Evolutionary conservation across 2,888 invertebrate genomes (phyloP), one percentile per base, ranked within the genome.

Genomic region (Acanthosoma haemorrhoidale): DNA sequence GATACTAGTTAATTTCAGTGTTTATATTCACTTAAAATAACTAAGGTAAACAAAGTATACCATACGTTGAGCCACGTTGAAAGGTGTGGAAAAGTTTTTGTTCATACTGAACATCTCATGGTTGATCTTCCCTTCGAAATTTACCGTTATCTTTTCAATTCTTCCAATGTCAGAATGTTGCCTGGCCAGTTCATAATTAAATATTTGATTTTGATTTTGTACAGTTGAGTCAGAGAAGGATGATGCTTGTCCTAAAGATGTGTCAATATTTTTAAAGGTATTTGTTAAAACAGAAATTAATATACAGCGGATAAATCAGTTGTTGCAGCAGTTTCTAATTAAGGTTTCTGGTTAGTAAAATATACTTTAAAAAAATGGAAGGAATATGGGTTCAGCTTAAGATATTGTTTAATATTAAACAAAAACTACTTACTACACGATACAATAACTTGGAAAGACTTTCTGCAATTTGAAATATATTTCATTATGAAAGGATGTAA

Each of bases 71-170:
- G 96, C 93, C 81, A 96, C 96, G 78, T 97, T 90, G 77, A 85
- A 88, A 0, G 97, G 97, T 1, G 97, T 96, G 0, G 97, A 97
- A 8, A 97, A 80, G 74, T 87, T 83, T 79, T 90, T 92, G 79
- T 98, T 98, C 96, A 98, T 96, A 21, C 91, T 79, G 70, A 97
- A 80, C 1, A 87, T 87, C 25, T 86, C 84, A 76, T 89, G 87
- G 77, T 91, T 87, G 0, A 91, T 89, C 0, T 86, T 78, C 0
- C 93, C 93, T 75, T 86, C 83, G 78, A 91, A 92, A 71, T 86
- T 84, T 0, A 97, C 90, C 80, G 91, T 87, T 69, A 97, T 94
- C 82, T 97, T 97, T 78, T 96, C 94, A 71, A 97, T 84, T 77
- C 96, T 84, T 0, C 94, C 93, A 9, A 96, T 83, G 13, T 84